A percentile compares a stretch with the other conserved stretches of the same genome.
These are phyloP conservation scores for Lordiphosa mommai DNA, from an alignment of 1,140 invertebrate genomes.

Conservation along the genomic window DNA sequence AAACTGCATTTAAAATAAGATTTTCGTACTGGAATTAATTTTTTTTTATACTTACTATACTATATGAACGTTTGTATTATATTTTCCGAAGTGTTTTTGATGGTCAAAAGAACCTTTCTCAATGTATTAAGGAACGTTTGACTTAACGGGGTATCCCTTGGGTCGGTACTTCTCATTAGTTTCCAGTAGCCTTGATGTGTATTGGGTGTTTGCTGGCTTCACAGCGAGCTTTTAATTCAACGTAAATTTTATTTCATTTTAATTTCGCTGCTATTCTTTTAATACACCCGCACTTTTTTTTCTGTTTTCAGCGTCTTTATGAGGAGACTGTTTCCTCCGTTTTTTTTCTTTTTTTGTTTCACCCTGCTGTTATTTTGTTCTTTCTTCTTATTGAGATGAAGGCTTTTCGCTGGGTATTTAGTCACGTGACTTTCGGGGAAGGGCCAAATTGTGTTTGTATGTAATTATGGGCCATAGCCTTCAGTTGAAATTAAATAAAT, in stretches of 20 bases:
- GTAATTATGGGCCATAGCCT: constrained; percentile 44
- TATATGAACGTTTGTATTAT: no score
- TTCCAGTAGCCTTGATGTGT: neutral
- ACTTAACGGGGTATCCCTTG: no score
- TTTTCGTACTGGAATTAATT: no score
- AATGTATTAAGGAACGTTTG: no score
- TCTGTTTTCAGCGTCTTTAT: constrained; percentile 29
- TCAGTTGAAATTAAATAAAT: constrained; percentile 32
- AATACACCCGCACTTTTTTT: constrained; percentile 27
- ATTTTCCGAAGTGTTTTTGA: no score
- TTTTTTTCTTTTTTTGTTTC: constrained; percentile 6
- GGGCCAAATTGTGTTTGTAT: constrained; percentile 12
- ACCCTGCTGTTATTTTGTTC: neutral
- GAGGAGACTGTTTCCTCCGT: constrained; percentile 11
- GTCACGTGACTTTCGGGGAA: constrained; percentile 49
- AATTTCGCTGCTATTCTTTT: constrained; percentile 74
- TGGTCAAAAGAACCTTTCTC: no score
- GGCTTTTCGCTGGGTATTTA: constrained; percentile 25
- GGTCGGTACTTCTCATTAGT: no score
- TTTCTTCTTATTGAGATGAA: no score
- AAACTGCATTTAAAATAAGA: no score
- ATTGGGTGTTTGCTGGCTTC: constrained; percentile 42
- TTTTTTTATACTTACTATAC: no score
- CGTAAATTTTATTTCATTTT: constrained; percentile 78
- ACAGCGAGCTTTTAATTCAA: constrained; percentile 63